phyloP scores from a whole-genome alignment of 2,888 invertebrate genomes.

The Slavum lentiscoides region DNA sequence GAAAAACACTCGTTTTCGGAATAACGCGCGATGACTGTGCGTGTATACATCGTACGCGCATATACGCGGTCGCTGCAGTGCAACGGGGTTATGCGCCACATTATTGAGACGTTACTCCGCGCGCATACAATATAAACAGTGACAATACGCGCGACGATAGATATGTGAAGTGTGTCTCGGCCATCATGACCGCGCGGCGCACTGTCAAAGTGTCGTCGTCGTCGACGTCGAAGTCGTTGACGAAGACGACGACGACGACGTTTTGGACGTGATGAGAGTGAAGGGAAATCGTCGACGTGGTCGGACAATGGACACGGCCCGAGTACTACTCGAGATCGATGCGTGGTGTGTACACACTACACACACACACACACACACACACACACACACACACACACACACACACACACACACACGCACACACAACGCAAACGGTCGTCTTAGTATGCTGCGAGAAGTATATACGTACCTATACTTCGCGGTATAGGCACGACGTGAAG shows the following conservation, averaged over 20 bases:
- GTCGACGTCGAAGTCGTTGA: neutral
- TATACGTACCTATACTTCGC: too few species aligned
- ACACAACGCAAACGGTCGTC: neutral
- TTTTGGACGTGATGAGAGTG: conserved; percentile 3
- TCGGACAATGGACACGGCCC: conserved; percentile 27
- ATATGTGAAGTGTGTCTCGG: conserved; percentile 35
- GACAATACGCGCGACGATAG: conserved; percentile 9
- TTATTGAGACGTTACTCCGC: conserved; percentile 8
- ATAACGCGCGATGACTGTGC: neutral
- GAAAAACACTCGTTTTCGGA: conserved; percentile 6
- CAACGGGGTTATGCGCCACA: neutral
- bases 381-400: too few species aligned
- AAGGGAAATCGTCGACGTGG: conserved; percentile 27
- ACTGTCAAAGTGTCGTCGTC: conserved; percentile 32
- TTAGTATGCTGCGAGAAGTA: too few species aligned
- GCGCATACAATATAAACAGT: neutral
- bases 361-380: neutral
- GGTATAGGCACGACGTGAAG: too few species aligned
- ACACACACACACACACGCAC: neutral
- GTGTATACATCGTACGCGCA: too few species aligned
- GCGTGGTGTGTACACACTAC: neutral
- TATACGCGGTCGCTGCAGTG: conserved; percentile 14
- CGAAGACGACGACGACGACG: conserved; percentile 1
- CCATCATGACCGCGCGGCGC: neutral
- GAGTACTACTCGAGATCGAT: conserved; percentile 34